phyloP scores from a whole-genome alignment of 2,113 vertebrate species.

The Rhizomys pruinosus region DNA sequence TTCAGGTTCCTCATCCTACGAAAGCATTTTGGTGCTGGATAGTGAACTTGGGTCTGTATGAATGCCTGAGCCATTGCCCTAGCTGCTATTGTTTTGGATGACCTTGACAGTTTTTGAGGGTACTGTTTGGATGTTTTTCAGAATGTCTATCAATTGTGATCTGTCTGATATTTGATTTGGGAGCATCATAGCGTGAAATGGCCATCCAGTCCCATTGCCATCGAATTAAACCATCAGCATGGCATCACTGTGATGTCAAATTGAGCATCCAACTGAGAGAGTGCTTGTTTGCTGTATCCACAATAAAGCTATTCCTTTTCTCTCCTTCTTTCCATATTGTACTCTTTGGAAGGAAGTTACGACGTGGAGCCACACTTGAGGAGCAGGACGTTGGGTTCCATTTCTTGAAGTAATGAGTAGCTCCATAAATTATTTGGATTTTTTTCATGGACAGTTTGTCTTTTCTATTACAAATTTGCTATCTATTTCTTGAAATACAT shows the following conservation, averaged over 20 bases:
- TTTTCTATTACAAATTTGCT: neutral
- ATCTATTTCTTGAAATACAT: neutral
- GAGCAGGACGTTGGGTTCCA: neutral
- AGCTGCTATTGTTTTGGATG: neutral
- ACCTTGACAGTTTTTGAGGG: neutral
- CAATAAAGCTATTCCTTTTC: neutral
- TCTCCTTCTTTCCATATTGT: neutral
- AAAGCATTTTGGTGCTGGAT: neutral
- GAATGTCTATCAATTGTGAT: neutral
- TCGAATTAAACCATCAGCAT: neutral
- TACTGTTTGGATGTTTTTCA: neutral
- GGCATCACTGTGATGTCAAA: neutral
- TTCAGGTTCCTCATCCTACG: neutral
- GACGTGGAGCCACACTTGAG: neutral
- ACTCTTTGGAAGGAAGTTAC: neutral
- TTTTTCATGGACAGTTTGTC: neutral
- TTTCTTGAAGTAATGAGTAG: neutral
- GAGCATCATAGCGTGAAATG: neutral
- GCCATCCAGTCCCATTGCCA: neutral
- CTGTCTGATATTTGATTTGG: neutral
- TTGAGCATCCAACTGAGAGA: neutral
- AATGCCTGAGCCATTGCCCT: neutral
- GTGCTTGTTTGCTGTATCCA: neutral
- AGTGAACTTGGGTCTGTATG: neutral
- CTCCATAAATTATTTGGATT: neutral